phyloP scores from a whole-genome alignment of 2,797 vertebrate species.

The Myotis daubentonii region DNA sequence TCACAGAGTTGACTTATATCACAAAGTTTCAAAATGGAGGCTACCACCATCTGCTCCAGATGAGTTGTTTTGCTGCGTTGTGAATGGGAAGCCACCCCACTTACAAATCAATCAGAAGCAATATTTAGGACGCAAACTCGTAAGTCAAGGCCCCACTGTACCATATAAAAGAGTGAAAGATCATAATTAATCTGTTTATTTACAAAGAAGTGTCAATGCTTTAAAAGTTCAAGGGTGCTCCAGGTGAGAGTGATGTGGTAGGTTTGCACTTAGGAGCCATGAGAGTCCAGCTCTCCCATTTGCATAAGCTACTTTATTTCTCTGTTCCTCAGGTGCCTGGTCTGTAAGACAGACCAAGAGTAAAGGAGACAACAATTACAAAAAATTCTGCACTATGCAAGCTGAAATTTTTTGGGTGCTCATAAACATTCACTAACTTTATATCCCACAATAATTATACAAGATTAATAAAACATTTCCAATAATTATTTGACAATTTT shows the following conservation, averaged over 20 bases:
- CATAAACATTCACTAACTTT: not conserved
- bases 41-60: not conserved
- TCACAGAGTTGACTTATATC: not conserved
- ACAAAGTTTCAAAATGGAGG: slow-evolving; percentile 29
- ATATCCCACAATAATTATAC: not conserved
- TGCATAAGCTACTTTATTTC: not conserved
- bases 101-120: slow-evolving; percentile 45
- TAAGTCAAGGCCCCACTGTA: too few species aligned
- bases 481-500: not conserved
- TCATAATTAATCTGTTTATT: not conserved
- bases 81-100: not conserved
- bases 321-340: not conserved
- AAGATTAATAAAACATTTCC: not conserved
- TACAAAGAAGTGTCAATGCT: not conserved
- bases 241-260: not conserved
- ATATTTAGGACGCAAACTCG: not conserved
- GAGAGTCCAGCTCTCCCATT: not conserved
- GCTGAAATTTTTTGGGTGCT: not conserved
- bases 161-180: not conserved
- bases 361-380: not conserved
- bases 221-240: not conserved
- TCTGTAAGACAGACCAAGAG: not conserved
- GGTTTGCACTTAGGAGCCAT: not conserved
- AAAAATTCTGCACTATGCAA: not conserved
- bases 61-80: not conserved